Evolutionary conservation across 1,140 invertebrate genomes (phyloP), one percentile per base, ranked within the genome.

Genomic region (Musca domestica): DNA sequence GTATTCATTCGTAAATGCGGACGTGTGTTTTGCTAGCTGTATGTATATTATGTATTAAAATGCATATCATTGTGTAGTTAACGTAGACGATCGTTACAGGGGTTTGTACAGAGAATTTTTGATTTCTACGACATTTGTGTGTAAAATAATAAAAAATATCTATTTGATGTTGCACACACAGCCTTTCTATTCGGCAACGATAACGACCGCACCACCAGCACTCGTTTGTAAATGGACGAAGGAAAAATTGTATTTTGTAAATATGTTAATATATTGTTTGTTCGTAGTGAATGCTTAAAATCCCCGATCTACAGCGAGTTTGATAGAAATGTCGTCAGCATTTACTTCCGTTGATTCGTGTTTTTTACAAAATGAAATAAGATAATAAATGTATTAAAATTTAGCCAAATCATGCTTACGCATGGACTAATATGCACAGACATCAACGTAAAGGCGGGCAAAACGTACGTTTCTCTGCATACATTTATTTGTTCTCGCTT

Each of bases 321-420:
- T 1, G 2, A 22, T 51, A 19, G 48, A 19, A 12, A 17, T 30
- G 15, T 30, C 30, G 27, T 30, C n/a, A 9, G 17, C 48, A 19
- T 19, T 51, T 19, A 19, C 48, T 51, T 22, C 20, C 48, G 20
- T 10, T 34, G 34, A 41, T 9, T 41, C 10, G 5, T 19, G 15
- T 15, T 61, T 34, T 56, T 61, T 41, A 30, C 27, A 34, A 58
- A 30, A 1, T 30, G 30, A 61, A 61, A 41, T 19, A 54, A 23
- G 52, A 23, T 14, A 23, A 23, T 23, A 54, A 23, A 25, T 23
- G 10, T 54, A 23, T 54, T 54, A 51, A 51, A 61, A 61, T 61
- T 61, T 61, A 61, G 56, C 41, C 56, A 34, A 61, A 27, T 61
- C 56, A 61, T 61, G 56, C 56, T 61, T 61, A 61, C 56, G 19